Evolutionary conservation across 2,888 invertebrate species (phyloP), one percentile per base, ranked within the genome.

Genomic region (Apamea anceps): DNA sequence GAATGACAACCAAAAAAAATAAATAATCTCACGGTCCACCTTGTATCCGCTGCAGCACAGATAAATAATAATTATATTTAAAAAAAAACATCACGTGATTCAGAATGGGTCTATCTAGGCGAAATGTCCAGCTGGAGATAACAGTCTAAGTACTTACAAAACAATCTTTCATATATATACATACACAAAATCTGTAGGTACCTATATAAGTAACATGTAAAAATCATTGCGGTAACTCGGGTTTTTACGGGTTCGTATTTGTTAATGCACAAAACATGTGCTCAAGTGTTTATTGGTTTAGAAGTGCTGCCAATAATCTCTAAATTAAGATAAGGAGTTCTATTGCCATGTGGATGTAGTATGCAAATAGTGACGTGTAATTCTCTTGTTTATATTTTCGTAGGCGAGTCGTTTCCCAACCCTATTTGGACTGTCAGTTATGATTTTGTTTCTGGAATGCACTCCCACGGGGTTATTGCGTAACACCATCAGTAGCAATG

Each of bases 41-140:
- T 70, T 60, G 72, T 71, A 84, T 81, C 77, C 70, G 70, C 65
- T 76, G 72, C 45, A n/a, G n/a, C 21, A 48, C 54, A 65, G 76
- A 84, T 76, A 77, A 82, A 65, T 12, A 32, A 54, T 32, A 32
- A 32, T 32, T 32, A n/a, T 68, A 63, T 51, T 42, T 32, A 51
- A 76, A 82, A 54, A n/a, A 82, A 73, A 76, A 85, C 86, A 84
- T 77, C 66, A 82, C 86, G 68, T 71, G 72, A 28, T 70, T 62
- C 62, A 63, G 62, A 63, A 32, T 63, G 62, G 18, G 18, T 63
- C 12, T 25, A 28, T 81, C 70, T 85, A 81, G 82, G 80, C 70
- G 62, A 67, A 86, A 82, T 63, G 66, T 54, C 66, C 82, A 77
- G 63, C 25, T 60, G 10, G 4, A 74, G 84, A 85, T 84, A 84